Evolutionary conservation across 2,888 invertebrate genomes (phyloP), one percentile per base, ranked within the genome.

Genomic region (Argyra leucocephala): DNA sequence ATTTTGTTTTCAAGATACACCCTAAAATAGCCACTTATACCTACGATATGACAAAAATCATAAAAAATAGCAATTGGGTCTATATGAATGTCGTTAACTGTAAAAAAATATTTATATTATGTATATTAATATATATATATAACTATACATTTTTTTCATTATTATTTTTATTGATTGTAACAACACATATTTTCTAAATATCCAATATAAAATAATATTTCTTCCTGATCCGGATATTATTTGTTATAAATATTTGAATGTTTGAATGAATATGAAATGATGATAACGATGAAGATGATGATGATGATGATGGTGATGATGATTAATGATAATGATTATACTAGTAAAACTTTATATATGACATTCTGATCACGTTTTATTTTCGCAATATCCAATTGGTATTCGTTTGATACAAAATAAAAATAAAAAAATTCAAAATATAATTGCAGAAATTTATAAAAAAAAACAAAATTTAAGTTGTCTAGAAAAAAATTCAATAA

Each of bases 131-230:
- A 2, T 48, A 48, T 48, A 12, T 48, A 48, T 48, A 12, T 12
- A 48, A 48, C n/a, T 48, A 12, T 48, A 37, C 12, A 9, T 37
- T 37, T 15, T 48, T n/a, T 12, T 48, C 18, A 48, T 48, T 48
- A 48, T 48, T 48, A 48, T 48, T 48, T 48, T 48, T 48, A 48
- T 48, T 48, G 48, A 48, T 48, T 48, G 48, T 48, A 48, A 48
- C 48, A 48, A 48, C 12, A 48, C 48, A 48, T 48, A 48, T 48
- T 48, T 48, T 48, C 18, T 48, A 48, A 48, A 26, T 26, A 26
- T 26, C 26, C 4, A 26, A 26, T 26, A 26, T 31, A 31, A 4
- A n/a, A 48, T 48, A 48, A 48, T 48, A 18, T 48, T 15, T 48
- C 48, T 48, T 48, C n/a, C n/a, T 48, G 15, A 48, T 6, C 18